Base-by-base conservation (phyloP, 2,888 invertebrate genomes). In the Drosophila siamana region DNA sequence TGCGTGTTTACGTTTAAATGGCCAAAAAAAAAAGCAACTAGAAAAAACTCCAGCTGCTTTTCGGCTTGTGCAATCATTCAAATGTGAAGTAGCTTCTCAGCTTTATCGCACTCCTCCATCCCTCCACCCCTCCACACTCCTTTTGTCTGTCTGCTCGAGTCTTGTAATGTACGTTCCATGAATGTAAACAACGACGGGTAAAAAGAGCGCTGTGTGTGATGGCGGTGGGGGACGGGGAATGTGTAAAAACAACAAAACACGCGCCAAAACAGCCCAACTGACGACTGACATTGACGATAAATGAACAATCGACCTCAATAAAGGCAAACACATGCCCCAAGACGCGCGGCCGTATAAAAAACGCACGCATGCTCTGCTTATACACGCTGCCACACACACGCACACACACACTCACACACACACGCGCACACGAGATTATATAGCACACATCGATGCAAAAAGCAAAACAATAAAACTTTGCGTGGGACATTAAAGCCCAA, bases 221-320 rank as follows among this genome's bases (percentile, higher is more conserved):
- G 19, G n/a, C 8, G 43, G 24, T 6, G n/a, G 52, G 41, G 9
- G 8, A n/a, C n/a, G 22, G 83, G 78, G 79, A 74, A 82, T 82
- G 79, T 79, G 81, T 81, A 69, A 84, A 78, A 69, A 69, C 81
- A 82, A 82, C 83, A 80, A 82, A 80, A 63, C 84, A 84, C 68
- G 68, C 79, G 67, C 78, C 71, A 57, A 57, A 43, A 43, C 73
- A 72, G 62, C 55, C 65, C 74, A 82, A 74, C 79, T 69, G 80
- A 73, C 71, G 79, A 83, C 83, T 83, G 83, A 83, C 86, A 83
- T 85, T 81, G 81, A 84, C 85, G 81, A 81, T 81, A 81, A 81
- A 81, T 85, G 81, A 81, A 74, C 85, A 83, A 78, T 85, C 85
- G 81, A 81, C 81, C 81, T 81, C 81, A 81, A 81, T 81, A 79